phyloP scores from a whole-genome alignment of 2,888 invertebrate genomes.

The Exocentrus adspersus region DNA sequence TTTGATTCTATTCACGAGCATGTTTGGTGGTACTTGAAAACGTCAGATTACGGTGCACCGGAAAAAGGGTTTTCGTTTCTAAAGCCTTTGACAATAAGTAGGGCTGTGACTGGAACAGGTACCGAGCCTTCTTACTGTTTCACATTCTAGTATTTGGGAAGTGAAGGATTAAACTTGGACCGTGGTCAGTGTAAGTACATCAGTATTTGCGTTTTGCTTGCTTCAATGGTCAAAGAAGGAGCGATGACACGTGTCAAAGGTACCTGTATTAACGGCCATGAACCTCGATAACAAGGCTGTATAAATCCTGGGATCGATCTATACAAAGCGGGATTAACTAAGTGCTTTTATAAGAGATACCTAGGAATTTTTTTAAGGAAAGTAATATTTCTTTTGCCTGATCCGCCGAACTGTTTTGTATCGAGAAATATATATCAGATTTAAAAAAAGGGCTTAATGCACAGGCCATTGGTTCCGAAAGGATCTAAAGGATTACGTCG shows the following conservation, averaged over 20 bases:
- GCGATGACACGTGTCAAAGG: background rate
- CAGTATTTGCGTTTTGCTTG: background rate
- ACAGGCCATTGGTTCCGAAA: constrained; percentile 29
- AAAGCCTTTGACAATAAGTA: constrained; percentile 38
- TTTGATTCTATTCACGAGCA: constrained; percentile 19
- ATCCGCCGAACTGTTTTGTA: constrained; percentile 15
- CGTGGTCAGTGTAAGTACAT: background rate
- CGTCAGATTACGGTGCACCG: constrained; percentile 36
- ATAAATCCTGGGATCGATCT: background rate
- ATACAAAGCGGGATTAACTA: constrained; percentile 2
- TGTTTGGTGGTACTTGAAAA: constrained; percentile 34
- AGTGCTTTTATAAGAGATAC: background rate
- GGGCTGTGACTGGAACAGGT: constrained; percentile 21
- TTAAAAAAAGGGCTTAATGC: constrained; percentile 11
- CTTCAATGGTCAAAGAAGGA: background rate
- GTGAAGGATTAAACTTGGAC: constrained; percentile 12
- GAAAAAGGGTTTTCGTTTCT: constrained; percentile 39
- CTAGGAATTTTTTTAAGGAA: constrained; percentile 10
- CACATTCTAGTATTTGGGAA: constrained; percentile 15
- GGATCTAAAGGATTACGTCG: constrained; percentile 41
- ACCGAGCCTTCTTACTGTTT: background rate
- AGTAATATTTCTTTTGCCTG: constrained; percentile 9
- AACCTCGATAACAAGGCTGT: no score
- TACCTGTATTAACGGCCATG: no score
- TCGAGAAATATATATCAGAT: constrained; percentile 27